Percentiles rank a stretch among this genome's conserved stretches.
These are phyloP conservation scores for Galemys pyrenaicus DNA, from an alignment of 2,113 vertebrate species.

Conservation along the genomic window DNA sequence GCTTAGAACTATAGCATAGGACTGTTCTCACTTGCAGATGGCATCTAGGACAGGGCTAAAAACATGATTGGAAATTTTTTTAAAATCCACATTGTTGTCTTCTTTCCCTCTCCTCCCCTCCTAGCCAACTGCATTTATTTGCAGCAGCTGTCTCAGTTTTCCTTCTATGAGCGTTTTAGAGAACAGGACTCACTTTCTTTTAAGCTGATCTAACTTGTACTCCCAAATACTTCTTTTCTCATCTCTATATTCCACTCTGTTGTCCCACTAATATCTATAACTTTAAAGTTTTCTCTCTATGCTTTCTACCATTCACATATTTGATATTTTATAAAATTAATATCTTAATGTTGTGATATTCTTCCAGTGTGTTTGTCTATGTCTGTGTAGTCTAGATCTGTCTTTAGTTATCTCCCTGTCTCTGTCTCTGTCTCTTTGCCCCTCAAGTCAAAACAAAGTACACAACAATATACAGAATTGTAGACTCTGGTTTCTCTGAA, in stretches of 20 bases:
- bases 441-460: neutral
- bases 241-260: rapidly evolving
- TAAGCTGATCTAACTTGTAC: neutral
- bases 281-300: neutral
- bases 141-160: neutral
- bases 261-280: neutral
- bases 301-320: neutral
- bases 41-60: neutral
- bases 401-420: neutral
- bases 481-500: neutral
- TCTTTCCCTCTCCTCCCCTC: neutral
- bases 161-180: neutral
- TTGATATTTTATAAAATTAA: neutral
- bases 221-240: neutral
- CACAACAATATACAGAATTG: neutral
- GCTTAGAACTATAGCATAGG: neutral
- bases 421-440: neutral
- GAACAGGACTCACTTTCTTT: neutral
- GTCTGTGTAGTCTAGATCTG: neutral
- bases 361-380: neutral
- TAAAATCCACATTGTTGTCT: neutral
- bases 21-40: neutral
- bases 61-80: neutral
- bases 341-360: neutral
- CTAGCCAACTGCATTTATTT: neutral